Percentiles rank a stretch among this genome's conserved stretches.
Evolutionary conservation across 2,113 vertebrate genomes (phyloP).

Genomic region (Pangasianodon hypophthalmus): DNA sequence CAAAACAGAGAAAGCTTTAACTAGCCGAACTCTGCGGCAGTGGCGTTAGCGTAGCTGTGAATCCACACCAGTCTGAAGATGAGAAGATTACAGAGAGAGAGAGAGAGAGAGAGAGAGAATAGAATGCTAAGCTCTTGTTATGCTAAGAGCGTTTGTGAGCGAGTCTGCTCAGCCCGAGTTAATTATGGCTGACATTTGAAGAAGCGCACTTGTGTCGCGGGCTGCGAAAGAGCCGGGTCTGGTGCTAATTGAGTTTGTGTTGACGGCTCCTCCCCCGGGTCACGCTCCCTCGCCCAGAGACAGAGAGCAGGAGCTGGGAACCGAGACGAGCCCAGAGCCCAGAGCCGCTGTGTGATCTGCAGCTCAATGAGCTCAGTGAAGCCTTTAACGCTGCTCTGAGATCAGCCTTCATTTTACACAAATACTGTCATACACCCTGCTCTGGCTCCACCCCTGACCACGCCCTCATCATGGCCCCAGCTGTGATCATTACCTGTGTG

Average conservation of each 20-base stretch:
- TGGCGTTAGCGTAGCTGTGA: slow-evolving; percentile 42
- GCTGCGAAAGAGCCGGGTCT: slow-evolving; percentile 64
- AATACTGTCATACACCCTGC: not conserved
- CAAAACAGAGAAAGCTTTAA: slow-evolving; percentile 50
- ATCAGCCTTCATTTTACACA: not conserved
- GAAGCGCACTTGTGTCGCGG: slow-evolving; percentile 68
- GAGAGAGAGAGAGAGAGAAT: slow-evolving; percentile 37
- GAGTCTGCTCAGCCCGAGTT: slow-evolving; percentile 68
- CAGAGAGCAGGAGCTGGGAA: slow-evolving; percentile 54
- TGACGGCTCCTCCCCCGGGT: slow-evolving; percentile 59
- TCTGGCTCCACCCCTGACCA: not conserved
- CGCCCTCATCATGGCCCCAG: not conserved
- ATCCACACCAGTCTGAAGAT: slow-evolving; percentile 50
- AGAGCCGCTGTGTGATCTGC: slow-evolving; percentile 60
- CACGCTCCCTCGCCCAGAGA: slow-evolving; percentile 40
- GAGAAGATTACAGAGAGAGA: not conserved
- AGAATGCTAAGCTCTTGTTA: slow-evolving; percentile 63
- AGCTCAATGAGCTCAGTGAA: slow-evolving; percentile 60
- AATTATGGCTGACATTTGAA: slow-evolving; percentile 80
- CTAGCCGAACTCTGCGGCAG: not conserved
- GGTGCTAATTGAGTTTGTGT: slow-evolving; percentile 74
- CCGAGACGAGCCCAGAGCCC: slow-evolving; percentile 19
- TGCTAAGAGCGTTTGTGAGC: slow-evolving; percentile 67
- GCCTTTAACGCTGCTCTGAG: slow-evolving; percentile 21
- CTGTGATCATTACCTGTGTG: not conserved